These are phyloP conservation scores for Helicoverpa zea DNA, from an alignment of 1,140 invertebrate species.

Conservation along the genomic window DNA sequence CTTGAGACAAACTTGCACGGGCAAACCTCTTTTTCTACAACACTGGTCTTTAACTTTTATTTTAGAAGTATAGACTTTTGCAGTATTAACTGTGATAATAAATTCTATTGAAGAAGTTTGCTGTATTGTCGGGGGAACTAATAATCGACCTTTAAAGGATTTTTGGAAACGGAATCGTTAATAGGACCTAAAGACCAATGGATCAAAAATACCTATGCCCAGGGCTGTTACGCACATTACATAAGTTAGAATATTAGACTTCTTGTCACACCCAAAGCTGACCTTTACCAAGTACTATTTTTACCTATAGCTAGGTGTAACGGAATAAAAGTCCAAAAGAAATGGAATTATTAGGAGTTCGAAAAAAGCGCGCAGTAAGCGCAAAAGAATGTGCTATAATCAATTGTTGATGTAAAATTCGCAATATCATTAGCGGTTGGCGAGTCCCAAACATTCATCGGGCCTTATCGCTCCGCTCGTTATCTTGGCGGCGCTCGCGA, in stretches of 20 bases:
- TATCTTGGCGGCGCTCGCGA: conserved; percentile 31
- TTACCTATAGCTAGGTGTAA: not conserved
- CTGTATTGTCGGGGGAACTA: not conserved
- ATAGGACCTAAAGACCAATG: not conserved
- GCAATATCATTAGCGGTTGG: conserved; percentile 52
- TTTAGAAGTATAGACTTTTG: conserved; percentile 3
- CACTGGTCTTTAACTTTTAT: conserved; percentile 4
- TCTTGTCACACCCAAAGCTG: conserved; percentile 6
- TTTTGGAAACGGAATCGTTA: conserved; percentile 8
- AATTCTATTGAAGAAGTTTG: not conserved
- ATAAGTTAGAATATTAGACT: conserved; percentile 1
- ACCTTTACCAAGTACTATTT: not conserved
- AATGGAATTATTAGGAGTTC: conserved; percentile 17
- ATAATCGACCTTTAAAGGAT: not conserved
- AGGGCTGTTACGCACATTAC: not conserved
- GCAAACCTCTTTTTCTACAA: conserved; percentile 21
- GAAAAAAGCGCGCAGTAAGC: conserved; percentile 13
- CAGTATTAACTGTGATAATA: not conserved
- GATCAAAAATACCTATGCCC: conserved; percentile 13
- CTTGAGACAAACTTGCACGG: conserved; percentile 15
- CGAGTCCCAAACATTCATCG: conserved; percentile 50
- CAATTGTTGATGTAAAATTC: conserved; percentile 42
- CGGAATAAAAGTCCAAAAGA: not conserved
- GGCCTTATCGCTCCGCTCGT: conserved; percentile 37
- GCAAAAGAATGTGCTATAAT: conserved; percentile 20